Evolutionary conservation across 2,797 vertebrate species (phyloP).

Genomic region (Darevskia nairensis): DNA sequence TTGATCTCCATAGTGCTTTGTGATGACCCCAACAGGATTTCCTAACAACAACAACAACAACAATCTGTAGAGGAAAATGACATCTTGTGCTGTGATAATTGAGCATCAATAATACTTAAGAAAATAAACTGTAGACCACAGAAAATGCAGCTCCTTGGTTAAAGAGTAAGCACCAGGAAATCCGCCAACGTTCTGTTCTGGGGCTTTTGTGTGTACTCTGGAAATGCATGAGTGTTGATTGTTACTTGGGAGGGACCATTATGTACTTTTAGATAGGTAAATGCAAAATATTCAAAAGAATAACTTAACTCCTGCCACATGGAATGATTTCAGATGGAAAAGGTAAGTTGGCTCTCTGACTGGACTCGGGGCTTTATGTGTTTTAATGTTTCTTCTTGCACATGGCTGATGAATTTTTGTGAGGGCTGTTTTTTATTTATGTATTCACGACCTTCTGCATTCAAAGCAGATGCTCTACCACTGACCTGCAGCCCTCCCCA

Average conservation of each 20-base stretch:
- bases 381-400: neutral
- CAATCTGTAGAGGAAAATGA: neutral
- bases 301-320: neutral
- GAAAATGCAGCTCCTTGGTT: neutral
- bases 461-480: too few relatives aligned
- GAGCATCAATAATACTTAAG: neutral
- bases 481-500: too few relatives aligned
- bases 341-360: neutral
- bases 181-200: neutral
- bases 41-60: too few relatives aligned
- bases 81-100: neutral
- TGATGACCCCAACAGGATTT: too few relatives aligned
- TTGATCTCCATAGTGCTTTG: neutral
- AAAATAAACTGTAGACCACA: neutral
- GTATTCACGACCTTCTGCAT: too few relatives aligned
- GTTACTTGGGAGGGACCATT: neutral
- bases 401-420: too few relatives aligned
- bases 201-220: neutral
- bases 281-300: neutral
- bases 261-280: neutral
- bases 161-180: neutral
- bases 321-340: neutral
- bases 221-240: neutral
- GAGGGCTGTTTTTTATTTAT: too few relatives aligned
- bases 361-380: neutral